Evolutionary conservation across 1,140 invertebrate genomes (phyloP), one percentile per base, ranked within the genome.

Genomic region (Lasioglossum baleicum): DNA sequence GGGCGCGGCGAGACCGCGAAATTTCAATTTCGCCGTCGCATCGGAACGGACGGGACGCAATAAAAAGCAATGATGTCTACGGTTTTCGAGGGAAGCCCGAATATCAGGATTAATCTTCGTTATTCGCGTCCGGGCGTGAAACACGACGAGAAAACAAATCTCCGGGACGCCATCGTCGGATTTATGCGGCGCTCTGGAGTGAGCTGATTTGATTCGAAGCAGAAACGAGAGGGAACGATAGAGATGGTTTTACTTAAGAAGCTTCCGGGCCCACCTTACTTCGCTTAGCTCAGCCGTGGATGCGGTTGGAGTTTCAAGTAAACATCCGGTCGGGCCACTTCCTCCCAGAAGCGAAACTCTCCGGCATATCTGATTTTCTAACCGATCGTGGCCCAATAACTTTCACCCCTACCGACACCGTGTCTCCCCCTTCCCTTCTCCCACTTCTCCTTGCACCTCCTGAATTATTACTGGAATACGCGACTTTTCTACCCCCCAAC

Each of bases 301-400:
- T 86, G 83, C 84, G 84, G 84, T 87, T 87, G 75, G 85, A 88
- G 86, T 88, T 88, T 88, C 86, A 88, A 88, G 86, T 87, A 88
- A 87, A 88, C 86, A 88, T 88, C 86, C 83, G 80, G 77, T 66
- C 20, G 74, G 70, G 84, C 81, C 74, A 86, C 84, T 86, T 86
- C 84, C 84, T 86, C 53, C 72, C 74, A 76, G 61, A 58, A 85
- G 73, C 76, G 84, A 85, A 86, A 86, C 84, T 83, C 79, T 44
- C 80, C 60, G 61, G 85, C 82, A 84, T 84, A 84, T 84, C 85
- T 87, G 82, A 87, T 86, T 86, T 86, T 80, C 85, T 86, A 83
- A 81, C 85, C 79, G 82, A 87, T 87, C 85, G 75, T 76, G 69
- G 72, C 70, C 75, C 83, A 76, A 84, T 87, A 84, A 87, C 80